phyloP scores from a whole-genome alignment of 2,113 vertebrate species.

The Echinops telfairi region DNA sequence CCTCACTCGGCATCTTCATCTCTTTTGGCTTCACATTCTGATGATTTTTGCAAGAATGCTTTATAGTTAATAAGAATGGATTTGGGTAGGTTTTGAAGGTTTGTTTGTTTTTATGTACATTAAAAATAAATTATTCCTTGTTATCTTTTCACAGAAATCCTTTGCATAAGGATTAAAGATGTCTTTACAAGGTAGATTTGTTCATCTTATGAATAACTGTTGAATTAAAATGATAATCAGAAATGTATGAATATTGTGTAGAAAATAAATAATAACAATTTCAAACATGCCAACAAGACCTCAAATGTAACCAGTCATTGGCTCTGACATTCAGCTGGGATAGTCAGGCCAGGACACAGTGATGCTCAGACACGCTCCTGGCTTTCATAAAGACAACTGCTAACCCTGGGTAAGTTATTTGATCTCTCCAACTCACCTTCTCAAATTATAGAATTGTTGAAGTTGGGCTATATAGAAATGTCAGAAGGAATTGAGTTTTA shows the following conservation, averaged over 20 bases:
- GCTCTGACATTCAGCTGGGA: background rate
- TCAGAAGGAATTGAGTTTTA: background rate
- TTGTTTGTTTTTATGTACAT: background rate
- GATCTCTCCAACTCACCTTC: background rate
- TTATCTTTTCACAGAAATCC: constrained; percentile 10
- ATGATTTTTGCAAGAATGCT: background rate
- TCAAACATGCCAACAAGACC: background rate
- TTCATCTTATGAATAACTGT: background rate
- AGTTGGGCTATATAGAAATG: background rate
- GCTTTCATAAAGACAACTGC: background rate
- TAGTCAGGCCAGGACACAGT: background rate
- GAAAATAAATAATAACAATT: background rate
- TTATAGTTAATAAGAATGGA: constrained; percentile 13
- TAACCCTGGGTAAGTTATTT: background rate
- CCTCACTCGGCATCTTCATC: background rate
- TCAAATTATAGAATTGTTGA: background rate
- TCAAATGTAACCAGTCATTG: background rate
- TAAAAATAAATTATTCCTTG: background rate
- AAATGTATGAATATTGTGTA: background rate
- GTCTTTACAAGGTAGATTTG: background rate
- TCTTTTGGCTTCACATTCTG: background rate
- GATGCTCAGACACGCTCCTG: background rate
- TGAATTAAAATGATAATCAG: background rate
- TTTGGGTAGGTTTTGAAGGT: background rate
- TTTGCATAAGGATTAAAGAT: background rate